These are phyloP conservation scores for Leptestheria dahalacensis DNA, from an alignment of 1,140 invertebrate genomes.

Conservation along the genomic window DNA sequence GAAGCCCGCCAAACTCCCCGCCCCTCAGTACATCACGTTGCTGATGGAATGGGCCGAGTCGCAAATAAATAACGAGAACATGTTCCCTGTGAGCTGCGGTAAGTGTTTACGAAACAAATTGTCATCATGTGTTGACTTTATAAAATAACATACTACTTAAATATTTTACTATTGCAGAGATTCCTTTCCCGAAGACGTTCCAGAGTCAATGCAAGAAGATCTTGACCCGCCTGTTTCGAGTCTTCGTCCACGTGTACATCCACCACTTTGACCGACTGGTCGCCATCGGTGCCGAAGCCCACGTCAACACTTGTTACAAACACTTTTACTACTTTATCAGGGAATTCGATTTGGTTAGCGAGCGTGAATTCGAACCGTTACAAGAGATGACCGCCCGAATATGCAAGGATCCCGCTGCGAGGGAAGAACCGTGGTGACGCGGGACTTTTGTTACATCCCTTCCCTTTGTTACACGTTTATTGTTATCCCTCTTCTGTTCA, in stretches of 20 bases:
- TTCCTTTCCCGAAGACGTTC: constrained; percentile 82
- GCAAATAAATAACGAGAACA: constrained; percentile 79
- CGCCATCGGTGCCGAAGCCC: constrained; percentile 78
- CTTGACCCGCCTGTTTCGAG: constrained; percentile 70
- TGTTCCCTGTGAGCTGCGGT: constrained; percentile 70
- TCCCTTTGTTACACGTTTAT: too few relatives aligned
- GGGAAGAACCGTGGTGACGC: too few relatives aligned
- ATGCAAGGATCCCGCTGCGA: constrained; percentile 29
- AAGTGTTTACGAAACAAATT: constrained; percentile 21
- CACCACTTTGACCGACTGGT: constrained; percentile 88
- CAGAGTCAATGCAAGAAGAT: constrained; percentile 67
- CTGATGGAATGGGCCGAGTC: constrained; percentile 90
- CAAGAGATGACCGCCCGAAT: constrained; percentile 56
- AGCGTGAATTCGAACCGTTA: constrained; percentile 77
- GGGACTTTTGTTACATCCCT: too few relatives aligned
- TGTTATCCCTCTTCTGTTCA: too few relatives aligned
- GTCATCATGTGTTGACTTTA: too few relatives aligned
- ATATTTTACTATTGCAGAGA: constrained; percentile 42
- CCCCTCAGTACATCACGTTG: constrained; percentile 68
- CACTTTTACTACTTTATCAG: constrained; percentile 91
- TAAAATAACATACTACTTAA: too few relatives aligned
- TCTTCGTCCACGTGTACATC: constrained; percentile 92
- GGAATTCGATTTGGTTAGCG: constrained; percentile 70
- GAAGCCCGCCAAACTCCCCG: constrained; percentile 73
- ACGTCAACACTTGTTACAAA: constrained; percentile 92